phyloP scores from a whole-genome alignment of 1,140 invertebrate species.

The Scaptomyza montana region DNA sequence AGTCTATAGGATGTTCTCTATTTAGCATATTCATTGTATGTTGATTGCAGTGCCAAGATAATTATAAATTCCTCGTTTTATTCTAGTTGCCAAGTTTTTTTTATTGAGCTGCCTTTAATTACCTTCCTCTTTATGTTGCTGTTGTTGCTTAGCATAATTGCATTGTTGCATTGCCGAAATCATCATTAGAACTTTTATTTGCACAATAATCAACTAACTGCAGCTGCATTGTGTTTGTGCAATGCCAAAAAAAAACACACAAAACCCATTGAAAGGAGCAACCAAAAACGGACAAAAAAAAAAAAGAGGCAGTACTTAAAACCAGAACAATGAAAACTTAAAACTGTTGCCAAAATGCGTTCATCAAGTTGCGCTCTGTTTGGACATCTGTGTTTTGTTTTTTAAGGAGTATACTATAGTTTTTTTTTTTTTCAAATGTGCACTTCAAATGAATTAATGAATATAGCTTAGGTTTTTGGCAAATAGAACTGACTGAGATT shows the following conservation, averaged over 20 bases:
- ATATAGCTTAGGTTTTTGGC: neutral
- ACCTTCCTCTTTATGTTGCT: conserved; percentile 46
- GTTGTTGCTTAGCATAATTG: conserved; percentile 57
- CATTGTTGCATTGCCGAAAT: conserved; percentile 70
- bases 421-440: conserved; percentile 1
- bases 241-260: conserved; percentile 21
- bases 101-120: conserved; percentile 61
- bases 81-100: conserved; percentile 18
- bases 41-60: conserved; percentile 61
- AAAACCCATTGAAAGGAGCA: conserved; percentile 20
- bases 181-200: conserved; percentile 77
- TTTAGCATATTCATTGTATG: conserved; percentile 66
- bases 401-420: neutral
- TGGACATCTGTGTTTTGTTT: conserved; percentile 28
- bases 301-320: conserved; percentile 1
- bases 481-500: neutral
- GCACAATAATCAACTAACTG: conserved; percentile 66
- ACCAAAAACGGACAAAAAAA: conserved; percentile 2
- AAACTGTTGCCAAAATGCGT: conserved; percentile 37
- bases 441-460: conserved; percentile 17
- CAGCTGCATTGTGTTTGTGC: conserved; percentile 54
- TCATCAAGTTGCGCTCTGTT: conserved; percentile 70
- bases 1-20: conserved; percentile 63
- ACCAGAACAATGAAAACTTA: conserved; percentile 52
- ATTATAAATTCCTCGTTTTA: conserved; percentile 56